Conservation (phyloP, 2,797 vertebrate genomes). For the Prionace glauca region DNA sequence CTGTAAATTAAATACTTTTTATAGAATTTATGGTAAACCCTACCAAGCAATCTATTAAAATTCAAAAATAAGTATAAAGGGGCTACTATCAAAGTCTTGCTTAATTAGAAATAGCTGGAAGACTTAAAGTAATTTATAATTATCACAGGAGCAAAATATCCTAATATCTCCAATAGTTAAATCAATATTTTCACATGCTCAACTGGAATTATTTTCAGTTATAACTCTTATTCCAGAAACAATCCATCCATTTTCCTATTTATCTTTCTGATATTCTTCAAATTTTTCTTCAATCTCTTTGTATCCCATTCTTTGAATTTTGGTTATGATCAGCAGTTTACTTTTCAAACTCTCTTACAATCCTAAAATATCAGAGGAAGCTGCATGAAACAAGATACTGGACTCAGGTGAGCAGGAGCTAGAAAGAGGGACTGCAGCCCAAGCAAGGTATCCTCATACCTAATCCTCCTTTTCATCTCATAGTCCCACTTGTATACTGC, state of each 20-base stretch:
- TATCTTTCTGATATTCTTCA: neutral
- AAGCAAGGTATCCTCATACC: too few relatives aligned
- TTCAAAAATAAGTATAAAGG: neutral
- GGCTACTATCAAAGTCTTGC: neutral
- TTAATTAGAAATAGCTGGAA: neutral
- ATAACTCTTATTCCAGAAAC: neutral
- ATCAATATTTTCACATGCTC: neutral
- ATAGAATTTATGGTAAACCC: neutral
- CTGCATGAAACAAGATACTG: too few relatives aligned
- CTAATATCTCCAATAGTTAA: neutral
- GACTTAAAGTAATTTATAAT: neutral
- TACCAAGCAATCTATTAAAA: neutral
- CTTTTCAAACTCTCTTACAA: neutral
- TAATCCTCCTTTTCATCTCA: too few relatives aligned
- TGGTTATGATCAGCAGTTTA: neutral
- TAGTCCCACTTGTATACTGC: too few relatives aligned
- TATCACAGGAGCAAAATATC: neutral
- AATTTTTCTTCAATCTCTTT: neutral
- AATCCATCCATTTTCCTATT: neutral
- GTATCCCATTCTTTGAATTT: neutral
- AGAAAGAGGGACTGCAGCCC: too few relatives aligned
- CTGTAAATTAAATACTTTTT: neutral
- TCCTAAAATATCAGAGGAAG: neutral
- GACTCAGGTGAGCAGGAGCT: too few relatives aligned
- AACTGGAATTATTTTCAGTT: neutral